Conservation (phyloP, 2,113 vertebrate genomes). For the Calyptommatus sinebrachiatus region DNA sequence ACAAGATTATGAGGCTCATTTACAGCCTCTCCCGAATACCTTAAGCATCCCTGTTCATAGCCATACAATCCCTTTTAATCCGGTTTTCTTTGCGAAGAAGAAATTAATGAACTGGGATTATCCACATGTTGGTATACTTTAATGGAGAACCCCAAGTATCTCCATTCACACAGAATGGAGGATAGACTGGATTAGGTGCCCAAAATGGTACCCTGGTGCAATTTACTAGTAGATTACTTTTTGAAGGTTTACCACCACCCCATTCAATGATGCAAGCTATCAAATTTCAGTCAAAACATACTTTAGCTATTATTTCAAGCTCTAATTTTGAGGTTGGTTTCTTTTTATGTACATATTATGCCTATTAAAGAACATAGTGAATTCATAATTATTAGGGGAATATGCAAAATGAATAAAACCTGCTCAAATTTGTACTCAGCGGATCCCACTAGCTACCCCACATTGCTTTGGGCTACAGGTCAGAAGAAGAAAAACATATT, state of each 20-base stretch:
- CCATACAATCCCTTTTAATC: no score
- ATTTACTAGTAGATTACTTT: no score
- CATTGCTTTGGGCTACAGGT: neutral
- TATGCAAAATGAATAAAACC: neutral
- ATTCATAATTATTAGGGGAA: neutral
- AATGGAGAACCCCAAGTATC: no score
- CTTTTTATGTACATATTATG: neutral
- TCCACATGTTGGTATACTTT: no score
- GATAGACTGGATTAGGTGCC: no score
- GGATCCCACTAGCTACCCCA: neutral
- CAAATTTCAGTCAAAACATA: neutral
- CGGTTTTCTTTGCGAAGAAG: neutral
- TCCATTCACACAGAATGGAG: no score
- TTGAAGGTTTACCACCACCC: no score
- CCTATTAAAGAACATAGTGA: neutral
- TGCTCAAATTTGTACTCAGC: neutral
- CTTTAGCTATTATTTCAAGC: neutral
- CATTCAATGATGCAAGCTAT: neutral
- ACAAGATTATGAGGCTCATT: no score
- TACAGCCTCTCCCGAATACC: no score
- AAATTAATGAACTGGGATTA: neutral
- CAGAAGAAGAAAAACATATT: constrained; percentile 2
- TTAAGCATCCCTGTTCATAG: no score
- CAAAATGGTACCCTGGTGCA: no score
- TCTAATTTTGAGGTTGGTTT: neutral